Base-by-base conservation (phyloP, 2,113 vertebrate species). In the Vanacampus margaritifer region DNA sequence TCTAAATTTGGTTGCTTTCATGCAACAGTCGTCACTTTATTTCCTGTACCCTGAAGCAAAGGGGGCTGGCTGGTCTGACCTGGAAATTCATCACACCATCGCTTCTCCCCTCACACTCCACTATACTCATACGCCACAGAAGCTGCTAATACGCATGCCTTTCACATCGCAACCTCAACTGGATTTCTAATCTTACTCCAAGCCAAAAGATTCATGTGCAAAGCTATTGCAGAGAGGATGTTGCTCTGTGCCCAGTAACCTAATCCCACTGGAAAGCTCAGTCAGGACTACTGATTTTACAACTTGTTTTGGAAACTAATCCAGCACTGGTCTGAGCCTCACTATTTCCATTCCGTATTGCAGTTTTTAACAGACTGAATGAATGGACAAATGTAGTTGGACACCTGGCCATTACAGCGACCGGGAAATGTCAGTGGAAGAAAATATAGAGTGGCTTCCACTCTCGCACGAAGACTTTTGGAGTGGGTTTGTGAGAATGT, bases 1-100 rank as follows among this genome's bases (percentile, higher is more conserved):
- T 80, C 78, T 86, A 81, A 76, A 81, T 76, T 23, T 71, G 78
- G 75, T n/a, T 71, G 64, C 69, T 72, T 56, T 72, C 41, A 1
- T 66, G 58, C 72, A 74, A 83, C 74, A 86, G 81, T 73, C 64
- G 45, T 67, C 67, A 53, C 65, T 69, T 70, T 75, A 74, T 77
- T 86, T 76, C 73, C 65, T 74, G 69, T 83, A 74, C 75, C 73
- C 70, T 65, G 71, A 23, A 72, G 73, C 71, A 46, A 36, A 74
- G 74, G n/a, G n/a, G n/a, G n/a, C n/a, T n/a, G 68, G 41, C 67
- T 75, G 46, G 79, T 74, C 57, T 76, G 79, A 81, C 78, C 72
- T 72, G 79, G 78, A 82, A 87, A 87, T 74, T 79, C 75, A 64
- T 71, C 50, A 61, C 73, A 48, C 43, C 53, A 12, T 11, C 65